Evolutionary conservation across 35 echinoderm and acorn worm genomes (phyloP).

Genomic region (Patiria miniata): DNA sequence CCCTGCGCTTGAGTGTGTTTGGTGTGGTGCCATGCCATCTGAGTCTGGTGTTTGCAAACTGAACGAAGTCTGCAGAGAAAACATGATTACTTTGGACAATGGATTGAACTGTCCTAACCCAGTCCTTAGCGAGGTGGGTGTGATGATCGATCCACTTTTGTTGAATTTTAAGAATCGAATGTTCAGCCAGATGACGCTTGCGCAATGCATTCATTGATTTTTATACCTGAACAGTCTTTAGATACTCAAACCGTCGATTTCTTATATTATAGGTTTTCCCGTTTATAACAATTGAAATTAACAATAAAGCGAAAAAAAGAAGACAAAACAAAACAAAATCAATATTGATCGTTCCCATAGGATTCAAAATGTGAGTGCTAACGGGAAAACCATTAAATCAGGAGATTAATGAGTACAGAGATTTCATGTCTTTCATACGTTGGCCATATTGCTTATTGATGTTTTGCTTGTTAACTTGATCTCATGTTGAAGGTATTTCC

Average conservation of each 20-base stretch:
- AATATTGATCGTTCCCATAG: background rate
- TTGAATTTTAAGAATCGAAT: too few relatives aligned
- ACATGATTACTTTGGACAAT: background rate
- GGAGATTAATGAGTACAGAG: too few relatives aligned
- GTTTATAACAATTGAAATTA: background rate
- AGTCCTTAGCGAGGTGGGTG: background rate
- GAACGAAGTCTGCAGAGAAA: background rate
- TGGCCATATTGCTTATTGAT: too few relatives aligned
- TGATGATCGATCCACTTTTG: too few relatives aligned
- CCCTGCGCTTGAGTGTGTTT: slow-evolving; percentile 24
- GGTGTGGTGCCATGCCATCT: slow-evolving; percentile 28
- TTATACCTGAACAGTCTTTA: too few relatives aligned
- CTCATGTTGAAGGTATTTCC: slow-evolving; percentile 31
- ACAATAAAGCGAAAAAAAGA: background rate
- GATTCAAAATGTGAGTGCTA: background rate
- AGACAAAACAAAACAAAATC: too few relatives aligned
- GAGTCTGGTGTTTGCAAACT: background rate
- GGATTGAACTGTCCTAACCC: background rate
- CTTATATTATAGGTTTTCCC: background rate
- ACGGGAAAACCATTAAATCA: background rate
- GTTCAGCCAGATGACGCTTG: too few relatives aligned
- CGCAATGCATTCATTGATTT: too few relatives aligned
- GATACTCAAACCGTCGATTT: background rate
- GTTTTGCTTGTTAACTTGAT: background rate
- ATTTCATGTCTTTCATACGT: background rate